Evolutionary conservation across 2,797 vertebrate species (phyloP), one percentile per base, ranked within the genome.

Genomic region (Epinephelus malabaricus): DNA sequence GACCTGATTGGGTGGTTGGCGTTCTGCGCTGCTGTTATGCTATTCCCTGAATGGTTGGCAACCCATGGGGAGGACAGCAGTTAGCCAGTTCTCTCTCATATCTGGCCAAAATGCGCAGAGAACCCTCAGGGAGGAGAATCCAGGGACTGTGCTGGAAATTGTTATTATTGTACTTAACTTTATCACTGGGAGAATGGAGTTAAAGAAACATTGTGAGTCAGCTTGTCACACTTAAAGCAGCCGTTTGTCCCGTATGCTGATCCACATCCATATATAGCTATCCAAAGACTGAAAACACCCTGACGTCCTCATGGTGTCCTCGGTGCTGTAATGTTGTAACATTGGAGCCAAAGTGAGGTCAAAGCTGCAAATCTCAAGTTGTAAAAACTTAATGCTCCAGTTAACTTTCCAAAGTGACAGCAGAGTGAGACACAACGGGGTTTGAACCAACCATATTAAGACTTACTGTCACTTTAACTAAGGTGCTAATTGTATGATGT

Each of bases 1-100:
- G 92, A 92, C 91, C 93, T 94, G 94, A 93, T 92, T 93, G 92
- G 91, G 87, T 84, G 92, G 85, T 69, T 89, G 84, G 78, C 50
- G 19, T 82, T 80, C 78, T 64, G 65, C 23, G 55, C 90, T 75
- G 83, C 85, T 87, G 86, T 86, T 80, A 69, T 74, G 81, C 79
- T 93, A 84, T 91, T 92, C 89, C 87, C 91, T 82, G 77, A 92
- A 86, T 92, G 91, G 79, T 76, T 90, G 75, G 79, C 73, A 86
- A 75, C 86, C 88, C 86, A 69, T 53, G 56, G 79, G 87, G 82
- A 83, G 79, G 90, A 81, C 85, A 84, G 86, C 84, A 81, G 89
- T 89, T 84, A 83, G 87, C 88, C 83, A 66, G 76, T 54, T 89
- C 79, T 84, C 67, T 89, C 86, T 85, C 84, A 75, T 89, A 78